Conservation (phyloP, 2,113 vertebrate species). For the Bettongia penicillata region DNA sequence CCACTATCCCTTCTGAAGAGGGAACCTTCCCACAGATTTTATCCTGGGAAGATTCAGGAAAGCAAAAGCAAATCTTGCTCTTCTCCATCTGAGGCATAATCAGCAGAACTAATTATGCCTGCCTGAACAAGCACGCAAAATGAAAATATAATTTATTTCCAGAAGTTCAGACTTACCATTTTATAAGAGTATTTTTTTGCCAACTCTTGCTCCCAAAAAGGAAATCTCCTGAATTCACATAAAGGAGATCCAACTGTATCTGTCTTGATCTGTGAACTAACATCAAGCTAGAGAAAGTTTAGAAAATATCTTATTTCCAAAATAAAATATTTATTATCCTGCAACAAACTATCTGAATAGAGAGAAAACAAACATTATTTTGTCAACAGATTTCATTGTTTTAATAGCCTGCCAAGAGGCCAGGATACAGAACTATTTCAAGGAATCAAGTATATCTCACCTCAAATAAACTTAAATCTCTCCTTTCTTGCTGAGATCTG, state of each 20-base stretch:
- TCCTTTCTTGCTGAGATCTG: background rate
- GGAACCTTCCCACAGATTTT: accelerated
- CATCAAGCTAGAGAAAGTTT: slow-evolving; percentile 71
- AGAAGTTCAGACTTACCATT: slow-evolving; percentile 56
- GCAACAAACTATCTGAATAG: slow-evolving; percentile 32
- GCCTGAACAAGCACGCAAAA: background rate
- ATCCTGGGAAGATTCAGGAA: background rate
- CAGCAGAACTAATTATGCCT: slow-evolving; percentile 38
- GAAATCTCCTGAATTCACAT: slow-evolving; percentile 77
- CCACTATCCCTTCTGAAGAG: background rate
- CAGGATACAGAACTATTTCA: background rate
- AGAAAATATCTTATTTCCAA: slow-evolving; percentile 38
- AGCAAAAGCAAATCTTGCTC: background rate
- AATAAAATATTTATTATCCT: slow-evolving; percentile 19
- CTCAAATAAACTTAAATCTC: background rate
- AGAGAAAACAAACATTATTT: background rate
- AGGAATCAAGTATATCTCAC: background rate
- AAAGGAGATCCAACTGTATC: slow-evolving; percentile 52
- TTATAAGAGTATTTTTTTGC: slow-evolving; percentile 70
- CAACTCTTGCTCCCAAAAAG: slow-evolving; percentile 79
- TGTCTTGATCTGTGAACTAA: slow-evolving; percentile 62
- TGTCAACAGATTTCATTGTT: slow-evolving; percentile 47
- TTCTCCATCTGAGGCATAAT: background rate
- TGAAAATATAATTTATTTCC: background rate
- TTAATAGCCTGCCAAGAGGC: slow-evolving; percentile 3